Evolutionary conservation across 2,797 vertebrate species (phyloP), one percentile per base, ranked within the genome.

Genomic region (Muscicapa comitata): DNA sequence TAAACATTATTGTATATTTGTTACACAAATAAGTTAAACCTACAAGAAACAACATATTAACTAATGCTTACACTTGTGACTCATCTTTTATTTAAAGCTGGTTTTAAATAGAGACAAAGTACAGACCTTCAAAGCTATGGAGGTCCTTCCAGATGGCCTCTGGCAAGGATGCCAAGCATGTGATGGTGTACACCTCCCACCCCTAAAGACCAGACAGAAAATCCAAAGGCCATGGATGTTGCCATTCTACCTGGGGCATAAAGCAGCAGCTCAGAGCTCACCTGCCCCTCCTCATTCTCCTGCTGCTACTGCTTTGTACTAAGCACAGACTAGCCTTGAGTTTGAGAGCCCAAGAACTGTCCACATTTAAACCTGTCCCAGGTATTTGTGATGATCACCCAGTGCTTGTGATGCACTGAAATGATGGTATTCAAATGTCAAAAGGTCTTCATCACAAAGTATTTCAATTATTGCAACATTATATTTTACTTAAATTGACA

Each of bases 41-140:
- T 7, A 9, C 63, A 89, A 86, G 37, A 88, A 90, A 76, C 55
- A 87, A 87, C 19, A 25, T 17, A 50, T 5, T 38, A 72, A 40
- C 31, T 77, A 91, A 77, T 33, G 45, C 63, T 82, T 50, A 75
- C 24, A 45, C 17, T 38, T 55, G 55, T 0, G 0, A 68, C 17
- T 55, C 24, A 57, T 25, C 24, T 71, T 83, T 78, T 55, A 42
- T 35, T 88, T 79, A 70, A 88, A 94, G 82, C 48, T 91, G 51
- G 43, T 59, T 95, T 87, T 77, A 80, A 33, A 57, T 11, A 47
- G 82, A 86, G 29, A 38, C 68, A 74, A 79, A 82, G 62, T 75
- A 68, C 35, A 75, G 37, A 73, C 61, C 37, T 84, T 78, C 45
- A 71, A 28, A 82, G 21, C 26, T 35, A 31, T 2, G 11, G 59